Conservation (phyloP, 2,797 vertebrate genomes). For the Parauchenoglanis punctatus region DNA sequence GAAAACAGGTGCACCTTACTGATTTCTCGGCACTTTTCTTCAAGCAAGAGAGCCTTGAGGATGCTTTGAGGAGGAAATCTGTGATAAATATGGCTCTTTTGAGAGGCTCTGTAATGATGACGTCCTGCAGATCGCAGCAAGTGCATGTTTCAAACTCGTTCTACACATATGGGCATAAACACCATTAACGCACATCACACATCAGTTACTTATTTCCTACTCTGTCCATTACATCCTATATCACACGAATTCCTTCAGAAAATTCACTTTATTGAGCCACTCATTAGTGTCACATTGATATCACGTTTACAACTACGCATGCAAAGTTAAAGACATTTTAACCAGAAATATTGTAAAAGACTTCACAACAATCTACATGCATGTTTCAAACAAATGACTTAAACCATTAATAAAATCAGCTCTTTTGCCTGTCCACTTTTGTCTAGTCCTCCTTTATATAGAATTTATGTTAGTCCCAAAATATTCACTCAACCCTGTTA, state of each 20-base stretch:
- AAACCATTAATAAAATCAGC: neutral
- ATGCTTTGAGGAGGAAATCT: slow-evolving; percentile 24
- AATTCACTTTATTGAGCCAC: neutral
- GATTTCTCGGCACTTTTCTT: slow-evolving; percentile 40
- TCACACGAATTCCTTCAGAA: neutral
- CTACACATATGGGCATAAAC: neutral
- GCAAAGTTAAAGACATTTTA: neutral
- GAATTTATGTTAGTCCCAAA: neutral
- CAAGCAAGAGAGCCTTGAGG: slow-evolving; percentile 31
- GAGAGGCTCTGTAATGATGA: slow-evolving; percentile 44
- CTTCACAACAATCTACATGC: neutral
- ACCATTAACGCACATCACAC: neutral
- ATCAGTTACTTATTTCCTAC: neutral
- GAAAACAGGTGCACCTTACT: slow-evolving; percentile 45
- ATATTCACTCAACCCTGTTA: neutral
- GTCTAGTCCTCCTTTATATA: neutral
- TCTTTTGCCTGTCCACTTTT: neutral
- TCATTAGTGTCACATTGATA: neutral
- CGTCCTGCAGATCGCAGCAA: slow-evolving; percentile 28
- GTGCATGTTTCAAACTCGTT: neutral
- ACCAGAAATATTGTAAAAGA: neutral
- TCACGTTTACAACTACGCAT: neutral
- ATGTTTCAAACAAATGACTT: neutral
- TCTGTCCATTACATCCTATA: neutral
- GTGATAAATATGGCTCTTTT: slow-evolving; percentile 50